Conservation (phyloP, 2,888 invertebrate genomes). For the Machimus atricapillus region DNA sequence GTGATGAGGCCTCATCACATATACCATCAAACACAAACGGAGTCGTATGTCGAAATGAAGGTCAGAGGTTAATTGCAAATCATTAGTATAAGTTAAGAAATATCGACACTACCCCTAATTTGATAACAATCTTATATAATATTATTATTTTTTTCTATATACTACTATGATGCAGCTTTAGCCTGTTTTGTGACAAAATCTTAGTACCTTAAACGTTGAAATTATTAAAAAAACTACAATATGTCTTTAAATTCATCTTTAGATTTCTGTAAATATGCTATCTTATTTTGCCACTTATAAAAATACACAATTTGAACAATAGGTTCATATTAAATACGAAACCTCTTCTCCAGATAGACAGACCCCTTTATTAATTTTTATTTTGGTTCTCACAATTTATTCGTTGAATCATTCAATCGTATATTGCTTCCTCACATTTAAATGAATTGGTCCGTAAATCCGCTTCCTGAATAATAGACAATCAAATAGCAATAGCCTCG, state of each 20-base stretch:
- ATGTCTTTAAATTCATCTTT: too few species aligned
- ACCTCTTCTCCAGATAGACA: not conserved
- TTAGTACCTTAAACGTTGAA: too few species aligned
- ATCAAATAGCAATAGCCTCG: not conserved
- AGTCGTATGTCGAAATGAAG: not conserved
- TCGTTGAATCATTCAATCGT: not conserved
- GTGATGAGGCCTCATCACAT: not conserved
- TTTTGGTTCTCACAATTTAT: not conserved
- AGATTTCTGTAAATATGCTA: too few species aligned
- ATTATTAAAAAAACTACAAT: too few species aligned
- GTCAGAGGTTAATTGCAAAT: not conserved
- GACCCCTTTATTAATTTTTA: not conserved
- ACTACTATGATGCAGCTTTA: too few species aligned
- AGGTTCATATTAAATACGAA: not conserved
- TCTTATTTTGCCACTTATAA: not conserved
- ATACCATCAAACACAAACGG: not conserved
- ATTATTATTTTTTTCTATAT: not conserved
- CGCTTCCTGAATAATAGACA: not conserved
- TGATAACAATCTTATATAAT: not conserved
- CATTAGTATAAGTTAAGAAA: not conserved
- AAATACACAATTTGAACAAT: not conserved
- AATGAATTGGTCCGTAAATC: not conserved
- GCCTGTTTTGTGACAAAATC: too few species aligned
- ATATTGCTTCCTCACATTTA: not conserved
- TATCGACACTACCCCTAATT: not conserved